Conservation (phyloP, 2,888 invertebrate genomes). For the Tachina grossa region DNA sequence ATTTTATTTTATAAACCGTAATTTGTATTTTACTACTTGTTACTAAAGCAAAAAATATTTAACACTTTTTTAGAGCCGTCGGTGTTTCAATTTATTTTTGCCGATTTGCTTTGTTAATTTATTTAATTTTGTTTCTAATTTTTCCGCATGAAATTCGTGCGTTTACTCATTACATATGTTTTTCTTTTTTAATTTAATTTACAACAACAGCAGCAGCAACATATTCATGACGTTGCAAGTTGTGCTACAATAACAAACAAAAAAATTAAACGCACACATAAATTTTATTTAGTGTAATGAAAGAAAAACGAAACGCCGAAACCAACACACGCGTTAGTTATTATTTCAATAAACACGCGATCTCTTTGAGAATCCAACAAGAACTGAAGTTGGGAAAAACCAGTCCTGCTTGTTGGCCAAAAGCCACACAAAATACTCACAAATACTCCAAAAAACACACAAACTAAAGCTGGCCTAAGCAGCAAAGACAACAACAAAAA, state of each 20-base stretch:
- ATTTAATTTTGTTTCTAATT: conserved; percentile 33
- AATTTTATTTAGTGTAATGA: conserved; percentile 37
- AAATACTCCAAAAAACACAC: conserved; percentile 48
- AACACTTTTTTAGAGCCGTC: conserved; percentile 36
- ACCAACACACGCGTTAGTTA: conserved; percentile 68
- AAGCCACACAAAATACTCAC: conserved; percentile 72
- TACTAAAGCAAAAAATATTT: neutral
- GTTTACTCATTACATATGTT: conserved; percentile 41
- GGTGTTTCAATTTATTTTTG: conserved; percentile 7
- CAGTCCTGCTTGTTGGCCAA: conserved; percentile 80
- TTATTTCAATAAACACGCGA: conserved; percentile 73
- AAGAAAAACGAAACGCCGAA: conserved; percentile 63
- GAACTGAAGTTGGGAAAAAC: conserved; percentile 83
- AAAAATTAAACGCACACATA: conserved; percentile 51
- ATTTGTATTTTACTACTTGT: neutral
- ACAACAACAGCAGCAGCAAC: conserved; percentile 46
- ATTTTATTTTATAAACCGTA: conserved; percentile 1
- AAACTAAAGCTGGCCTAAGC: conserved; percentile 38
- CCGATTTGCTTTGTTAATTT: conserved; percentile 3
- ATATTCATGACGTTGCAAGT: conserved; percentile 41
- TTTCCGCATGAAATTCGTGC: conserved; percentile 45
- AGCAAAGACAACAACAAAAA: conserved; percentile 37
- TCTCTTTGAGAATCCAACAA: conserved; percentile 83
- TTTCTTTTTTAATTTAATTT: conserved; percentile 21
- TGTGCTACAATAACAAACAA: conserved; percentile 32